phyloP scores from a whole-genome alignment of 2,113 vertebrate genomes.

The Malaclemys terrapin region DNA sequence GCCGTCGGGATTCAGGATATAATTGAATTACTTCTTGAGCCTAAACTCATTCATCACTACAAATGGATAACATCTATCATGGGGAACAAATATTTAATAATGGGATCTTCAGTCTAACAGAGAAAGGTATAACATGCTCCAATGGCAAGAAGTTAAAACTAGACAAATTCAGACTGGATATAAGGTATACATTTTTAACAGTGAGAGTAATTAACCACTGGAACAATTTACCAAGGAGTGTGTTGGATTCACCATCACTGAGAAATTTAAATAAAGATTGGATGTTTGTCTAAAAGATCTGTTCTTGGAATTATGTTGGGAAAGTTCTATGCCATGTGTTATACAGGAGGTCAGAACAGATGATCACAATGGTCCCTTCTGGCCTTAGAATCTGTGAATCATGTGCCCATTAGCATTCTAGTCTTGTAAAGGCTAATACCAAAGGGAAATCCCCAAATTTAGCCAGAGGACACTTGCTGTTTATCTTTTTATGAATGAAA shows the following conservation, averaged over 20 bases:
- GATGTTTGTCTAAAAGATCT: not conserved
- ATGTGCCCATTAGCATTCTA: not conserved
- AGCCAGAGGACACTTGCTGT: not conserved
- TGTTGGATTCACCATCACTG: not conserved
- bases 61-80: not conserved
- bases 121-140: not conserved
- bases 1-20: not conserved
- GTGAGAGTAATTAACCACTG: not conserved
- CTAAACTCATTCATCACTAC: not conserved
- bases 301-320: not conserved
- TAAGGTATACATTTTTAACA: not conserved
- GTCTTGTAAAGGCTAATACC: not conserved
- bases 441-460: not conserved
- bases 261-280: not conserved
- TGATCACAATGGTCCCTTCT: not conserved
- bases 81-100: not conserved
- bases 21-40: rapidly evolving
- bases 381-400: not conserved
- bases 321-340: not conserved
- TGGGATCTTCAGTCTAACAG: not conserved
- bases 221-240: not conserved
- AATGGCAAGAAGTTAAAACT: not conserved
- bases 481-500: not conserved
- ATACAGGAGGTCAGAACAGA: not conserved
- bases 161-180: not conserved